Evolutionary conservation across 2,888 invertebrate genomes (phyloP).

Genomic region (Holacanthella duospinosa): DNA sequence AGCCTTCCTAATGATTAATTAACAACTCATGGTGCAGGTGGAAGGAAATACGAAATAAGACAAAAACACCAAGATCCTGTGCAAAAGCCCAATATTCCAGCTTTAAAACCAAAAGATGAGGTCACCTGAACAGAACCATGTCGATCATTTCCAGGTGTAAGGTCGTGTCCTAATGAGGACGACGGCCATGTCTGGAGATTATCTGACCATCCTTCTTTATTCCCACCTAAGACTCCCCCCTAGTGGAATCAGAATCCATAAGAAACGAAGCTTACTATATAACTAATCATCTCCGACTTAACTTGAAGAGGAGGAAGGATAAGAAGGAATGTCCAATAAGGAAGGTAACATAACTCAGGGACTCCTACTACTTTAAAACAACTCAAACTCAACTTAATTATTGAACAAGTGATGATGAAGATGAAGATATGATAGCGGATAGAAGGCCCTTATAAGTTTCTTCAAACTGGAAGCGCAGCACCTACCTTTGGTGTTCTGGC

Average conservation of each 20-base stretch:
- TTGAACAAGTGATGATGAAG: too few species aligned
- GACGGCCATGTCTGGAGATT: slow-evolving; percentile 42
- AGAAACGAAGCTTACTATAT: neutral
- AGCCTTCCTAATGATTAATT: too few species aligned
- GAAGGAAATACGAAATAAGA: neutral
- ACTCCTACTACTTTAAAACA: neutral
- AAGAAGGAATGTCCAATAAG: neutral
- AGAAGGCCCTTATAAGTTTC: neutral
- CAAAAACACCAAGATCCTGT: slow-evolving; percentile 6
- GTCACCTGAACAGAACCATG: slow-evolving; percentile 92
- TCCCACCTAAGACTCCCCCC: slow-evolving; percentile 57
- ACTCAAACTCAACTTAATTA: too few species aligned
- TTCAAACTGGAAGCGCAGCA: neutral
- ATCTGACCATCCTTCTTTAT: slow-evolving; percentile 56
- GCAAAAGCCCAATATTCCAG: slow-evolving; percentile 9
- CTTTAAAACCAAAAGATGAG: slow-evolving; percentile 25
- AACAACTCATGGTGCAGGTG: too few species aligned
- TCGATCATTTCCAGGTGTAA: slow-evolving; percentile 81
- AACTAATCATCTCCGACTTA: neutral
- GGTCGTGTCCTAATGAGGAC: slow-evolving; percentile 51
- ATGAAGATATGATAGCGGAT: neutral
- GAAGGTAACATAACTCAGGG: too few species aligned
- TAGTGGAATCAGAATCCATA: slow-evolving; percentile 17
- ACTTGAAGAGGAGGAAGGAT: neutral
- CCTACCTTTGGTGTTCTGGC: slow-evolving; percentile 34